A percentile compares a stretch with the other conserved stretches of the same genome.
Evolutionary conservation across 2,113 vertebrate species (phyloP).

Genomic region (Anoplopoma fimbria): DNA sequence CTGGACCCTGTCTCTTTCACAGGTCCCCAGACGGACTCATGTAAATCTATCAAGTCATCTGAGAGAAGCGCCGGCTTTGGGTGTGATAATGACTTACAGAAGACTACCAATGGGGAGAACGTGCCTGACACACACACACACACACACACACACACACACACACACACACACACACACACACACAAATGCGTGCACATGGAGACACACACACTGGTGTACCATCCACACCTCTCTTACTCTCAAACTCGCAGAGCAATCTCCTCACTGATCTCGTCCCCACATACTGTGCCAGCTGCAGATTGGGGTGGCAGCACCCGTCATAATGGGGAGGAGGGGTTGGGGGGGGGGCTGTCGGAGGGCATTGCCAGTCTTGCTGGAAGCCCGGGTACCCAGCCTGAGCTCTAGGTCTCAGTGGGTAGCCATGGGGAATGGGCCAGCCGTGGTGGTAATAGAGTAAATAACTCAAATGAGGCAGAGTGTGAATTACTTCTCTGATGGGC

Average conservation of each 20-base stretch:
- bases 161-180: slow-evolving; percentile 44
- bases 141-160: slow-evolving; percentile 5
- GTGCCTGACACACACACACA: slow-evolving; percentile 51
- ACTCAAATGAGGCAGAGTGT: slow-evolving; percentile 84
- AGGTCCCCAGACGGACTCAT: slow-evolving; percentile 77
- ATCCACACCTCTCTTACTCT: slow-evolving; percentile 68
- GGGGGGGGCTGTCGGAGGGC: slow-evolving; percentile 48
- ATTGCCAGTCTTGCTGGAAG: slow-evolving; percentile 71
- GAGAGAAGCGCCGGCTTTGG: slow-evolving; percentile 73
- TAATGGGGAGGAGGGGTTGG: slow-evolving; percentile 42
- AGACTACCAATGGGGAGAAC: slow-evolving; percentile 69
- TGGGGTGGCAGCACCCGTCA: slow-evolving; percentile 71
- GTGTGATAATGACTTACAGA: slow-evolving; percentile 82
- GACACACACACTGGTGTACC: slow-evolving; percentile 45
- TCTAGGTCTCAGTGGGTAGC: slow-evolving; percentile 79
- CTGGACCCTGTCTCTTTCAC: slow-evolving; percentile 71
- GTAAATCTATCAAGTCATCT: slow-evolving; percentile 81
- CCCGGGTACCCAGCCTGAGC: slow-evolving; percentile 55
- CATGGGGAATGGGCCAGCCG: slow-evolving; percentile 63
- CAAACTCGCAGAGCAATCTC: slow-evolving; percentile 67
- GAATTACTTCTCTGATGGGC: slow-evolving; percentile 84
- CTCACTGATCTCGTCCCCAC: slow-evolving; percentile 66
- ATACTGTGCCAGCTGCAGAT: slow-evolving; percentile 75
- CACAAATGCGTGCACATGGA: slow-evolving; percentile 6
- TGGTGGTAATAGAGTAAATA: slow-evolving; percentile 84